A percentile compares a stretch with the other conserved stretches of the same genome.
Conservation (phyloP, 2,797 vertebrate genomes). For the Chelon auratus region DNA sequence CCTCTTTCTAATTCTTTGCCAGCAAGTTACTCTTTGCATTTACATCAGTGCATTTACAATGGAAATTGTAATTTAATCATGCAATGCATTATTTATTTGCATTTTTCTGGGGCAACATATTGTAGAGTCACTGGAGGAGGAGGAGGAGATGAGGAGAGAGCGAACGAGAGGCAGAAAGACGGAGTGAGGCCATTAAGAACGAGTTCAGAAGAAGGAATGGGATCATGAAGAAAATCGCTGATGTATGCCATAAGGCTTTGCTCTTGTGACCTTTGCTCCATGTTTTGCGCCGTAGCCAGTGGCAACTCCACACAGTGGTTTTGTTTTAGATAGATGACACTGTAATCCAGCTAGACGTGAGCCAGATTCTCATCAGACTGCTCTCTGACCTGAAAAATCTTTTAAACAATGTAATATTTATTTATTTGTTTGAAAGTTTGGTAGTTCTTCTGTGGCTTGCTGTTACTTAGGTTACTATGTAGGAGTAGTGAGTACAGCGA, state of each 20-base stretch:
- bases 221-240: constrained; percentile 40
- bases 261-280: constrained; percentile 14
- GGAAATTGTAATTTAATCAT: constrained; percentile 74
- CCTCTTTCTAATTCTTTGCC: constrained; percentile 51
- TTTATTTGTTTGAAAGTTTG: constrained; percentile 7
- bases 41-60: constrained; percentile 69
- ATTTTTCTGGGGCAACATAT: constrained; percentile 70
- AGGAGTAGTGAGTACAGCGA: neutral
- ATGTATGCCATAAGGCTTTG: constrained; percentile 59
- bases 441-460: neutral
- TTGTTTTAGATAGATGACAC: constrained; percentile 66
- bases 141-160: neutral
- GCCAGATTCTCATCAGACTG: constrained; percentile 51
- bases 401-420: constrained; percentile 20
- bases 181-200: constrained; percentile 32
- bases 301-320: constrained; percentile 51
- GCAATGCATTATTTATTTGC: constrained; percentile 70
- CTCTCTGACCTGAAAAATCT: constrained; percentile 51
- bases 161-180: constrained; percentile 38
- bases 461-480: neutral
- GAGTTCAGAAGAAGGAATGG: constrained; percentile 39
- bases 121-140: constrained; percentile 47
- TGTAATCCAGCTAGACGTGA: constrained; percentile 65
- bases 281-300: constrained; percentile 57
- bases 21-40: constrained; percentile 66